Evolutionary conservation across 2,797 vertebrate genomes (phyloP).

Genomic region (Bovichtus variegatus): DNA sequence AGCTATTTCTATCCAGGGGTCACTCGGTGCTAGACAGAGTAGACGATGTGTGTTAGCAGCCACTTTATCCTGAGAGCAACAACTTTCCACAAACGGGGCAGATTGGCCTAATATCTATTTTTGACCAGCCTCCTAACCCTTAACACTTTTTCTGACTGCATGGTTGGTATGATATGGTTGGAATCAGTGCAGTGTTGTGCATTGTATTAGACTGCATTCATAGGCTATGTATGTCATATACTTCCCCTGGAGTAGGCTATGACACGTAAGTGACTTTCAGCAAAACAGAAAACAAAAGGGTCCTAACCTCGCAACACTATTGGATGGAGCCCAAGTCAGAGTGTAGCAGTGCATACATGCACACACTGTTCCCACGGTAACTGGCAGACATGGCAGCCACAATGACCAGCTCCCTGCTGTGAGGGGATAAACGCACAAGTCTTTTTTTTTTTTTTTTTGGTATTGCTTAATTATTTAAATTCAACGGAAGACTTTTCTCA

Average conservation of each 20-base stretch:
- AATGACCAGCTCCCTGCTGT: constrained; percentile 29
- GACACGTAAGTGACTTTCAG: background rate
- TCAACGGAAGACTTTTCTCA: background rate
- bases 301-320: background rate
- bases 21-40: constrained; percentile 58
- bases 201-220: background rate
- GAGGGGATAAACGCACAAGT: constrained; percentile 6
- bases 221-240: background rate
- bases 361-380: constrained; percentile 53
- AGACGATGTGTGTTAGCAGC: constrained; percentile 55
- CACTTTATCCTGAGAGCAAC: constrained; percentile 49
- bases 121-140: background rate
- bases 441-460: constrained; percentile 18
- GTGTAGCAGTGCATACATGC: background rate
- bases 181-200: background rate
- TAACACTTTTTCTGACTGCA: background rate
- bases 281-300: background rate
- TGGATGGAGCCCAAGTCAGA: constrained; percentile 3
- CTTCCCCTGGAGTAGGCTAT: too few species aligned
- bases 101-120: background rate
- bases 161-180: background rate
- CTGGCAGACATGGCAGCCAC: constrained; percentile 34
- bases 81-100: constrained; percentile 16
- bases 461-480: constrained; percentile 4
- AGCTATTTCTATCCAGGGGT: constrained; percentile 72